Conservation (phyloP, 2,797 vertebrate genomes). For the Girardinus metallicus region DNA sequence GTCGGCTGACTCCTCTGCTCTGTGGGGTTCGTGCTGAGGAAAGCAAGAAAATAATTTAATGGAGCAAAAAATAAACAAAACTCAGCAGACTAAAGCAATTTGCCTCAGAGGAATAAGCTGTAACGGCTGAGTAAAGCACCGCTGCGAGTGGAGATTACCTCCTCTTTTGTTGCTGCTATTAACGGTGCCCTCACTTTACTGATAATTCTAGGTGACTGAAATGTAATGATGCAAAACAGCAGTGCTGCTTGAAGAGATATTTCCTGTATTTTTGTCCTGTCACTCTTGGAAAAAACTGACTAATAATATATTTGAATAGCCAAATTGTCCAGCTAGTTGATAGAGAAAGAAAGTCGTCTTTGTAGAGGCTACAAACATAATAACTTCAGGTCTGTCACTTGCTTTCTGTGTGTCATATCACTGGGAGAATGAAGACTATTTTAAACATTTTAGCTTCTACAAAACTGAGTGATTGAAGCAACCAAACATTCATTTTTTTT, state of each 20-base stretch:
- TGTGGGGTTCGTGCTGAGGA: constrained; percentile 41
- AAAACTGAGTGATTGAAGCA: constrained; percentile 42
- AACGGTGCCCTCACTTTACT: constrained; percentile 28
- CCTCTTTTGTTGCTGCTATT: constrained; percentile 32
- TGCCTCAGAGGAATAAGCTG: constrained; percentile 30
- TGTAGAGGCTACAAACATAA: constrained; percentile 52
- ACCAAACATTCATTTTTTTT: constrained; percentile 30
- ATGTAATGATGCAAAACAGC: constrained; percentile 37
- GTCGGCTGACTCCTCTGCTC: constrained; percentile 30
- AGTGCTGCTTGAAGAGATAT: constrained; percentile 20
- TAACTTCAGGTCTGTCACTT: constrained; percentile 36
- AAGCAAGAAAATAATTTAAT: constrained; percentile 53
- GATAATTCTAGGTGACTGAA: constrained; percentile 44
- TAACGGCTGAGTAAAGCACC: constrained; percentile 18
- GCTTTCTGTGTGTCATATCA: constrained; percentile 30
- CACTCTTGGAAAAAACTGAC: constrained; percentile 21
- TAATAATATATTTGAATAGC: constrained; percentile 33
- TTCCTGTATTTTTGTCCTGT: constrained; percentile 21
- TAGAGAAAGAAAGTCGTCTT: constrained; percentile 2
- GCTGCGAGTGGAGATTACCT: constrained; percentile 38
- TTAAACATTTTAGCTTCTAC: constrained; percentile 16
- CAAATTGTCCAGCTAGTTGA: constrained; percentile 25
- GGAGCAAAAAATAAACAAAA: constrained; percentile 52
- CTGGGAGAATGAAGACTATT: constrained; percentile 36
- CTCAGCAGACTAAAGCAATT: constrained; percentile 23